Conservation (phyloP, 2,113 vertebrate species). For the Motacilla alba region DNA sequence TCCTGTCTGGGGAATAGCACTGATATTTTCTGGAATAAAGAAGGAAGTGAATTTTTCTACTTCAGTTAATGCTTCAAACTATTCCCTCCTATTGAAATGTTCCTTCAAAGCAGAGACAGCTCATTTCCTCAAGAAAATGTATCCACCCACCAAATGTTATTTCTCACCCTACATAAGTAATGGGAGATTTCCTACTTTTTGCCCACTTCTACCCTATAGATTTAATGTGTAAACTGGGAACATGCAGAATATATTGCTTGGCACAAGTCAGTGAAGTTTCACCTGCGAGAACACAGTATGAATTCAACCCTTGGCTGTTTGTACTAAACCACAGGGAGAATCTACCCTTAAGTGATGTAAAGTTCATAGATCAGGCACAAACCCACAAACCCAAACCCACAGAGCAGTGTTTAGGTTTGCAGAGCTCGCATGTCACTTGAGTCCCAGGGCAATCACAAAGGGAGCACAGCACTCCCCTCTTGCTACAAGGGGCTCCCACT, state of each 20-base stretch:
- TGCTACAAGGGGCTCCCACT: not conserved
- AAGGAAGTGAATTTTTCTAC: conserved; percentile 49
- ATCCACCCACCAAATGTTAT: conserved; percentile 34
- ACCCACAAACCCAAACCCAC: conserved; percentile 3
- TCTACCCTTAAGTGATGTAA: not conserved
- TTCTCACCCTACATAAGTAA: conserved; percentile 57
- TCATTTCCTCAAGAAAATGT: conserved; percentile 66
- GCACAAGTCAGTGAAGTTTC: conserved; percentile 57
- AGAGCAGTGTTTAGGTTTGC: not conserved
- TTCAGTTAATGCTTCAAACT: conserved; percentile 60
- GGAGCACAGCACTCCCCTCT: not conserved
- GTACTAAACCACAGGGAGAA: conserved; percentile 45
- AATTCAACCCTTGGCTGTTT: conserved; percentile 50
- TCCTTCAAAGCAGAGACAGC: conserved; percentile 59
- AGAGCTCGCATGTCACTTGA: not conserved
- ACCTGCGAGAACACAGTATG: conserved; percentile 52
- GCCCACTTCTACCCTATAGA: conserved; percentile 50
- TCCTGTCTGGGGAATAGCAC: not conserved
- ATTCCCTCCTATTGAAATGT: conserved; percentile 35
- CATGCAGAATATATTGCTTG: conserved; percentile 56
- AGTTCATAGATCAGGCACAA: conserved; percentile 34
- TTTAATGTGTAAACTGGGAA: conserved; percentile 68
- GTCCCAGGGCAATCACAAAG: not conserved
- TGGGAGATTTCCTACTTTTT: conserved; percentile 66
- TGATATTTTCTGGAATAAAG: conserved; percentile 26